A percentile compares a stretch with the other conserved stretches of the same genome.
Evolutionary conservation across 1,140 invertebrate genomes (phyloP).

Genomic region (Aradophagus sp.): DNA sequence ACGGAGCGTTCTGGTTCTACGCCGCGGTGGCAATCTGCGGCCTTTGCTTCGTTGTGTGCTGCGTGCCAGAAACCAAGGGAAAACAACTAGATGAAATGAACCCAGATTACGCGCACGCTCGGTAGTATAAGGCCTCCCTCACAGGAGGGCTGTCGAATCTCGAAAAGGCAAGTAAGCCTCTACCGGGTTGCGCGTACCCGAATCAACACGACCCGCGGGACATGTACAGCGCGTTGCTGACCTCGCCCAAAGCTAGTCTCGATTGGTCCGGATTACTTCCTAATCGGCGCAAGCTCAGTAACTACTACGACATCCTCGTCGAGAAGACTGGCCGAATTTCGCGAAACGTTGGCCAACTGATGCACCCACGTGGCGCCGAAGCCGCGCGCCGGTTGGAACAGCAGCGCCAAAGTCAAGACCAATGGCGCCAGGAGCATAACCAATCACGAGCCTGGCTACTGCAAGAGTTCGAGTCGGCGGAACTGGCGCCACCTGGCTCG

Average conservation of each 20-base stretch:
- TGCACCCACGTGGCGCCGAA: conserved; percentile 54
- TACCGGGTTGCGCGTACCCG: conserved; percentile 69
- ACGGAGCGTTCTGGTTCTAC: conserved; percentile 92
- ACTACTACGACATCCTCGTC: conserved; percentile 67
- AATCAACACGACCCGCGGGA: conserved; percentile 67
- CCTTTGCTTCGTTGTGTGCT: conserved; percentile 87
- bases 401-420: neutral
- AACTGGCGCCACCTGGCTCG: no score
- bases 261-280: conserved; percentile 48
- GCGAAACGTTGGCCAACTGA: conserved; percentile 60
- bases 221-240: conserved; percentile 55
- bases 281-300: conserved; percentile 54
- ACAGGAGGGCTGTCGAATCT: conserved; percentile 72
- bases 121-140: conserved; percentile 75
- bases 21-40: conserved; percentile 88
- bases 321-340: conserved; percentile 68
- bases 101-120: conserved; percentile 78
- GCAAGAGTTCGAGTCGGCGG: no score
- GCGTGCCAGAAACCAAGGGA: conserved; percentile 93
- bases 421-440: conserved; percentile 4
- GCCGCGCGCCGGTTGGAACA: conserved; percentile 7
- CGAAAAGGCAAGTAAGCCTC: conserved; percentile 70
- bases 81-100: conserved; percentile 91
- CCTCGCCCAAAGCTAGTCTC: conserved; percentile 19
- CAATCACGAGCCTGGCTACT: conserved; percentile 28